phyloP scores from a whole-genome alignment of 2,888 invertebrate species.

The Aphidius colemani region DNA sequence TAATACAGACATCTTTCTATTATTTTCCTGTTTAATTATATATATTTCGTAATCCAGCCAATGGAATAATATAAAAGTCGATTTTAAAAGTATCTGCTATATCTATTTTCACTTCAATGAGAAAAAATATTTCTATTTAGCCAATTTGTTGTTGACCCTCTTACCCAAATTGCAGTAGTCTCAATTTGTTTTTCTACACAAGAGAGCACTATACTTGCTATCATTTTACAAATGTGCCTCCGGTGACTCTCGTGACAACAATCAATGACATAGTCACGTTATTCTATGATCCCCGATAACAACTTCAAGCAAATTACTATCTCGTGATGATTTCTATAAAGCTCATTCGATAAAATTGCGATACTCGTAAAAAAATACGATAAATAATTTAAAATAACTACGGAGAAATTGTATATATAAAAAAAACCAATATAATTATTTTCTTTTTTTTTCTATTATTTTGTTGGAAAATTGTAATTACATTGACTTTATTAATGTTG shows the following conservation, averaged over 20 bases:
- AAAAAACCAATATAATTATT: neutral
- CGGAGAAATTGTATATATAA: no score
- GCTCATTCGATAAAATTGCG: neutral
- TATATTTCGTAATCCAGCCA: no score
- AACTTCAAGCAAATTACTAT: conserved; percentile 2
- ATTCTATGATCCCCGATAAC: conserved; percentile 10
- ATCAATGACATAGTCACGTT: conserved; percentile 11
- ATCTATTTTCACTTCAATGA: no score
- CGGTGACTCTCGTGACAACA: conserved; percentile 17
- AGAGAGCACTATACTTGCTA: conserved; percentile 3
- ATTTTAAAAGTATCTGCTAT: no score
- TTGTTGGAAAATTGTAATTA: neutral
- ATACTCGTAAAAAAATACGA: neutral
- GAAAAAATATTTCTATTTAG: no score
- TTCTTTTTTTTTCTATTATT: neutral
- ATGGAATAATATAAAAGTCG: no score
- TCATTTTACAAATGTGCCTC: conserved; percentile 18
- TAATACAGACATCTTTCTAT: no score
- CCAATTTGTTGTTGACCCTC: no score
- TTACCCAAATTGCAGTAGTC: no score
- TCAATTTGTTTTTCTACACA: conserved; percentile 7
- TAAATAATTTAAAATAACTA: neutral
- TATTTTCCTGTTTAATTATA: no score
- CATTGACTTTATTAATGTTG: neutral
- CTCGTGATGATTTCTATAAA: conserved; percentile 2